phyloP scores from a whole-genome alignment of 2,888 invertebrate species.

The Cryptophagus acutangulus region DNA sequence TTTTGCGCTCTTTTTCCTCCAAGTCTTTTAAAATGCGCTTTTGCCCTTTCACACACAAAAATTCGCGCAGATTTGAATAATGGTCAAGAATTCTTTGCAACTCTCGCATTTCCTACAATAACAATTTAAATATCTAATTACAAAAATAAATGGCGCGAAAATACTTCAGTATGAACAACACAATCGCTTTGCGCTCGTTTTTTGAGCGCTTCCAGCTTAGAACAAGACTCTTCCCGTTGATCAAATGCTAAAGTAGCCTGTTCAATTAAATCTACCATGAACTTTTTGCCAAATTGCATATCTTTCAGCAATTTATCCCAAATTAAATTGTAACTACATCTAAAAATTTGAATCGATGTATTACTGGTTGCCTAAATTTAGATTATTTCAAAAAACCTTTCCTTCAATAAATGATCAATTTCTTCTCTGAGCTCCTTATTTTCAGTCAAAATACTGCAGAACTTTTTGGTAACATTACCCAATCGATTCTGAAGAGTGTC shows the following conservation, averaged over 20 bases:
- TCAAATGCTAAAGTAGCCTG: slow-evolving; percentile 85
- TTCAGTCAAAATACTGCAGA: slow-evolving; percentile 68
- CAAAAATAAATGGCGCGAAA: no score
- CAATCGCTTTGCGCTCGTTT: slow-evolving; percentile 73
- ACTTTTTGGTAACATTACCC: slow-evolving; percentile 71
- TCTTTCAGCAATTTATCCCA: slow-evolving; percentile 75
- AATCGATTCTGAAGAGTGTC: slow-evolving; percentile 68
- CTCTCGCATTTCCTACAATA: slow-evolving; percentile 74
- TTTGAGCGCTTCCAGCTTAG: slow-evolving; percentile 74
- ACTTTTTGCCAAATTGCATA: slow-evolving; percentile 71
- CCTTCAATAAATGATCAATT: slow-evolving; percentile 76
- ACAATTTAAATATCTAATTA: background rate
- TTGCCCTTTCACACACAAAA: slow-evolving; percentile 79
- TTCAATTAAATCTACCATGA: slow-evolving; percentile 81
- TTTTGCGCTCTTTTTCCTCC: slow-evolving; percentile 68
- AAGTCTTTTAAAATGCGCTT: slow-evolving; percentile 68
- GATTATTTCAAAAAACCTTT: slow-evolving; percentile 57
- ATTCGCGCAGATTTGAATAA: slow-evolving; percentile 77
- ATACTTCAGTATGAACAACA: slow-evolving; percentile 60
- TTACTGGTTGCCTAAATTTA: background rate
- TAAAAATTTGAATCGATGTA: slow-evolving; percentile 31
- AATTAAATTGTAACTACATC: slow-evolving; percentile 74
- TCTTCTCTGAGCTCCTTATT: slow-evolving; percentile 69
- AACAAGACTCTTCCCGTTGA: slow-evolving; percentile 76
- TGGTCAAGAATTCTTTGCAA: slow-evolving; percentile 80